Conservation (phyloP, 2,113 vertebrate genomes). For the Tetraodon nigroviridis region DNA sequence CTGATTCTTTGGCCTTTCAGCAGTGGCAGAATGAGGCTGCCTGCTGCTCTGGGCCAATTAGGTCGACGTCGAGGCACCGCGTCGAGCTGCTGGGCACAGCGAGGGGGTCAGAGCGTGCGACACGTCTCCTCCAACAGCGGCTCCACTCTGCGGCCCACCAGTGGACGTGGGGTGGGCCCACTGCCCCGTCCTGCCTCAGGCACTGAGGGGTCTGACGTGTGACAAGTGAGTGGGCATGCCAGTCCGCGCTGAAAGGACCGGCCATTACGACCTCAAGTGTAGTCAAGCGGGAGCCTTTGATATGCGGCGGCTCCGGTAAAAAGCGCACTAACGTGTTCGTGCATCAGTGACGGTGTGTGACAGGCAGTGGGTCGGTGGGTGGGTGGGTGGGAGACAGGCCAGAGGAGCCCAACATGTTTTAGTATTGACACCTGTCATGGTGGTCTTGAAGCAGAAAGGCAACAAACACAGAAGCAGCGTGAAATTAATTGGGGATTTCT, state of each 20-base stretch:
- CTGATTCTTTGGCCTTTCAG: conserved; percentile 22
- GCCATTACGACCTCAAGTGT: conserved; percentile 54
- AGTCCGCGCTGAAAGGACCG: conserved; percentile 42
- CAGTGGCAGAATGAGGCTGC: conserved; percentile 35
- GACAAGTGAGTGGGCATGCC: conserved; percentile 52
- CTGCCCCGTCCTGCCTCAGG: conserved; percentile 48
- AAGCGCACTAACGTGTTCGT: conserved; percentile 51
- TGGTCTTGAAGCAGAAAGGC: conserved; percentile 51
- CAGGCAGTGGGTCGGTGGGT: conserved; percentile 27
- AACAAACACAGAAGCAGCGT: conserved; percentile 28
- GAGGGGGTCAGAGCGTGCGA: conserved; percentile 57
- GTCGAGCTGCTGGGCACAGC: conserved; percentile 60
- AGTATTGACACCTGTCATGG: conserved; percentile 66
- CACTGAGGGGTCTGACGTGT: conserved; percentile 61
- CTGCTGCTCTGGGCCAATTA: conserved; percentile 69
- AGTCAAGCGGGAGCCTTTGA: conserved; percentile 48
- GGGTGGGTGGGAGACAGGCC: conserved; percentile 14
- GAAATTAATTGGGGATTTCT: conserved; percentile 60
- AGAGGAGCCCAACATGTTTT: conserved; percentile 43
- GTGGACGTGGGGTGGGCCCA: conserved; percentile 35
- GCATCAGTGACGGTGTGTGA: conserved; percentile 44
- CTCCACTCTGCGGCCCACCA: conserved; percentile 40
- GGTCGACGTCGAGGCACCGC: conserved; percentile 36
- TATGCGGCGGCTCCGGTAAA: conserved; percentile 39
- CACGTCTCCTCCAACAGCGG: conserved; percentile 44